Base-by-base conservation (phyloP, 2,113 vertebrate species). In the Brienomyrus brachyistius region DNA sequence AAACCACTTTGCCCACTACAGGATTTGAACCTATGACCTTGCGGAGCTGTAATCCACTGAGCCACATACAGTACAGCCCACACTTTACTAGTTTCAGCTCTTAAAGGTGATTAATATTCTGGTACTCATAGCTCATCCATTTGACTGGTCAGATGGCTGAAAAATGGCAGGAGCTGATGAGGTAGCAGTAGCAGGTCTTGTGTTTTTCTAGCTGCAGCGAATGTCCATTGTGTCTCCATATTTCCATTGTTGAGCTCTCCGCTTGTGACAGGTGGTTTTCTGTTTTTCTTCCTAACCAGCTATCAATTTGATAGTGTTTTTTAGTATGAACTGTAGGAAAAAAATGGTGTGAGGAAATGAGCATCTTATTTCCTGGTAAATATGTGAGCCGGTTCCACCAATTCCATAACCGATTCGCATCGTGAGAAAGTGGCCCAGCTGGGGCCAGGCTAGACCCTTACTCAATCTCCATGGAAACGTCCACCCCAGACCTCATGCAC, bases 401-500 rank as follows among this genome's bases (percentile, higher is more conserved):
- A 86, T 89, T 88, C 90, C 56, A 15, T 59, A 86, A 86, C 51
- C 86, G 66, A 86, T 92, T 89, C 90, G 66, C 83, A 89, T 91
- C 91, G 91, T 90, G 54, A 50, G 89, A 43, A 89, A 45, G 92
- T 93, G 92, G 88, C 92, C 74, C 93, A 92, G 92, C 91, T 90
- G 91, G 91, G 90, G 92, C 90, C 92, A 62, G 89, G 54, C 89
- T 88, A 50, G 62, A 13, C 77, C 92, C 94, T 93, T 92, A 50
- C 31, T 90, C 15, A 6, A 88, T 96, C 92, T 90, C 95, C 94
- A 95, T 95, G 92, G 95, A 93, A 94, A 97, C 95, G 27, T 89
- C 92, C 92, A 91, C 92, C 92, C 93, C 94, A 91, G 91, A 59
- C 80, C 92, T 96, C 96, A 95, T 97, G 94, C 92, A 96, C 93